A percentile compares a stretch with the other conserved stretches of the same genome.
Conservation (phyloP, 1,140 invertebrate genomes). For the Ooceraea biroi region DNA sequence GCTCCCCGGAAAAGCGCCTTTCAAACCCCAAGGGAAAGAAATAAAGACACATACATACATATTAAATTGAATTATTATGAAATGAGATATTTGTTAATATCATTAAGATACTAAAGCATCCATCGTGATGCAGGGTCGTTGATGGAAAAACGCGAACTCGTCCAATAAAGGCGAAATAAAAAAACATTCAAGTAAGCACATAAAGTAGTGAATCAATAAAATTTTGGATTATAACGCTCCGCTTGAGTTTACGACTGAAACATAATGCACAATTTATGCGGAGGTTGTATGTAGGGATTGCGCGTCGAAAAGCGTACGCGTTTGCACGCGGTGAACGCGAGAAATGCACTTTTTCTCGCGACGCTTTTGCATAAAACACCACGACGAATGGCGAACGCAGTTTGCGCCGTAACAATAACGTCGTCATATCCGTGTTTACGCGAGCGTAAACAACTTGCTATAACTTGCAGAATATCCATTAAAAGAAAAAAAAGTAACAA, state of each 20-base stretch:
- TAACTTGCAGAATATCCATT: background rate
- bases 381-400: background rate
- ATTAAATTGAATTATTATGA: too few species aligned
- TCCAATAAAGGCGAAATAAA: background rate
- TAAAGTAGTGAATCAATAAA: conserved; percentile 2
- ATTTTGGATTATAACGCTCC: background rate
- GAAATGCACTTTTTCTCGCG: background rate
- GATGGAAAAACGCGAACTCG: background rate
- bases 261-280: background rate
- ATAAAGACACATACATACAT: too few species aligned
- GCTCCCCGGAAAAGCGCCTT: too few species aligned
- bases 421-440: conserved; percentile 19
- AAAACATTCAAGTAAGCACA: background rate
- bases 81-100: too few species aligned
- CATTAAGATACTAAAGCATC: too few species aligned
- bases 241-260: background rate
- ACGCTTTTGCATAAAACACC: background rate
- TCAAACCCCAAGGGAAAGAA: too few species aligned
- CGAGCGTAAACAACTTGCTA: conserved; percentile 26
- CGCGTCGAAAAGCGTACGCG: background rate
- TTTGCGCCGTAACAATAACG: conserved; percentile 42
- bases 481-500: background rate
- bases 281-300: background rate
- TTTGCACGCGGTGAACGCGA: background rate
- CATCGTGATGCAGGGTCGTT: too few species aligned